Base-by-base conservation (phyloP, 2,797 vertebrate genomes). In the Sebastes elongatus region DNA sequence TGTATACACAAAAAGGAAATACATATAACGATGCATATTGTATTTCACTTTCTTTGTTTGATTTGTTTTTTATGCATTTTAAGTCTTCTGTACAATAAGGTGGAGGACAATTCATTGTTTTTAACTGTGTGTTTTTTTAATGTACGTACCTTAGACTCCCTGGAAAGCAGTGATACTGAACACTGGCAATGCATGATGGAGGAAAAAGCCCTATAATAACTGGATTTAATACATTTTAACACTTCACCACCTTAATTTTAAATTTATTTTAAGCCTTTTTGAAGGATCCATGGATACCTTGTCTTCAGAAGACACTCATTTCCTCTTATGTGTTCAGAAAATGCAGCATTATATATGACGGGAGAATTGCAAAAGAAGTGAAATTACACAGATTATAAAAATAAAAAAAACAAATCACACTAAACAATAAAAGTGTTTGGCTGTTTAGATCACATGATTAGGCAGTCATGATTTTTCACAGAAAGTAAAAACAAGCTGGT, bases 401-500 rank as follows among this genome's bases (percentile, higher is more conserved):
- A 59, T 16, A 32, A 20, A 79, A n/a, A 59, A 20, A 79, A n/a
- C 1, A 64, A 86, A 79, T 83, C 46, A 53, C 52, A 30, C 38
- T 25, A 13, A 74, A 66, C 28, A 55, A 38, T 60, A 46, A 62
- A 70, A 62, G 69, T 18, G 63, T 85, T 73, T 83, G 78, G 79
- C 68, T 66, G 81, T 74, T 77, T 42, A 28, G 38, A 78, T 9
- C 65, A 67, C 82, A 65, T 76, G 88, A 90, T 90, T 74, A 76
- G 64, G 66, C 80, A 80, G 68, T 80, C 77, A 56, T 68, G 83
- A 85, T 80, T 88, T 49, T 77, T 86, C 73, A 79, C 83, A 82
- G 60, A 28, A 69, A 84, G 46, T 84, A 81, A 80, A 85, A 87
- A 85, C 33, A 76, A 84, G 71, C 38, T 64, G 82, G 77, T 80